phyloP scores from a whole-genome alignment of 2,113 vertebrate genomes.

The Pteronura brasiliensis region DNA sequence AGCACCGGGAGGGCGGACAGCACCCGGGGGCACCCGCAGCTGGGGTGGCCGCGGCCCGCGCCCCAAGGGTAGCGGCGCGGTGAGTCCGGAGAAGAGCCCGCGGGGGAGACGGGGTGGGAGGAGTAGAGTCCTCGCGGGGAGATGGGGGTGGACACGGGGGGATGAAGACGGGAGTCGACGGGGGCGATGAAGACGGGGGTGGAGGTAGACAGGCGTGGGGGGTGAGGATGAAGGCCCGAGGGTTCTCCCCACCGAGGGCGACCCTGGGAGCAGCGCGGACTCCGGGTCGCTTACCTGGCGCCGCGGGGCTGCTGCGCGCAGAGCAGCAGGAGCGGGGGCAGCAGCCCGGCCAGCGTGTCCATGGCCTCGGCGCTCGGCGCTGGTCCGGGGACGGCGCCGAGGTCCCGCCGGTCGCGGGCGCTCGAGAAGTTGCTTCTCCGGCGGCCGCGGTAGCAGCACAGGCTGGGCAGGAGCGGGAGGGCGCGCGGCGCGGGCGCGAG shows the following conservation, averaged over 20 bases:
- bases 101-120: no score
- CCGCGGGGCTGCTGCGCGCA: conserved; percentile 78
- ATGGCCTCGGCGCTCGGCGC: conserved; percentile 76
- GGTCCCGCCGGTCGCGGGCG: conserved; percentile 54
- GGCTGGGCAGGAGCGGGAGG: conserved; percentile 18
- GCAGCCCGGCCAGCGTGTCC: conserved; percentile 77
- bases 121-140: not conserved
- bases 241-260: not conserved
- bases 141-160: not conserved
- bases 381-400: conserved; percentile 55
- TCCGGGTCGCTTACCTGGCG: conserved; percentile 80
- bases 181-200: not conserved
- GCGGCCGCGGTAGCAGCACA: conserved; percentile 32
- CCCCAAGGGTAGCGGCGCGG: not conserved
- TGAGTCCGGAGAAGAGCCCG: not conserved
- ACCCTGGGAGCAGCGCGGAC: not conserved
- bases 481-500: conserved; percentile 15
- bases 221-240: not conserved
- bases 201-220: not conserved
- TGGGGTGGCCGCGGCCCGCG: no score
- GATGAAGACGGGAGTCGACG: not conserved
- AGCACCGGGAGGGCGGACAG: conserved; percentile 68
- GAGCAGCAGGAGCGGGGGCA: conserved; percentile 80
- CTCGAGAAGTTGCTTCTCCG: conserved; percentile 38
- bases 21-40: not conserved